phyloP scores from a whole-genome alignment of 2,888 invertebrate species.

The Congeria kusceri region DNA sequence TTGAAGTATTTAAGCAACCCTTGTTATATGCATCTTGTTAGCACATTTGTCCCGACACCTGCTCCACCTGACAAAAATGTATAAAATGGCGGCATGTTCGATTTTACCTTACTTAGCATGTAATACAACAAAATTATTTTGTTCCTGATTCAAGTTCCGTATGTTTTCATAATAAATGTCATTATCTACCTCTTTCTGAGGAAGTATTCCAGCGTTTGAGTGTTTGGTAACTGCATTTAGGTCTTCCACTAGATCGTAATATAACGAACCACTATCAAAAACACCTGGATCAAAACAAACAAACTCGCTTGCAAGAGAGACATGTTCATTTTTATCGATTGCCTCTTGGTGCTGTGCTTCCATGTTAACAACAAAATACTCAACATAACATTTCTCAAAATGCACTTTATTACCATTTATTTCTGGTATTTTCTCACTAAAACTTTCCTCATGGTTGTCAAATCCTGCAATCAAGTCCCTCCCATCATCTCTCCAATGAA shows the following conservation, averaged over 20 bases:
- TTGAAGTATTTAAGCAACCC: too few species aligned
- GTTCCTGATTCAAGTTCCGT: constrained; percentile 31
- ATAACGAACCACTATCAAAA: neutral
- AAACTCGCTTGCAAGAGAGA: constrained; percentile 10
- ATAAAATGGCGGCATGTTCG: constrained; percentile 17
- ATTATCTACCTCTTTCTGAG: constrained; percentile 16
- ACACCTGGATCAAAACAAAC: constrained; percentile 46
- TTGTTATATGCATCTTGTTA: constrained; percentile 19
- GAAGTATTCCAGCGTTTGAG: neutral
- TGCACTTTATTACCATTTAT: constrained; percentile 14
- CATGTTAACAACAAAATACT: neutral
- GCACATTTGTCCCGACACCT: constrained; percentile 45
- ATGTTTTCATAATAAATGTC: constrained; percentile 14
- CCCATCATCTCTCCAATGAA: constrained; percentile 74
- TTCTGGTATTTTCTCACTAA: constrained; percentile 5
- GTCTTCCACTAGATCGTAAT: constrained; percentile 46
- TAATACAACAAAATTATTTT: constrained; percentile 40
- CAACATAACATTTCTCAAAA: constrained; percentile 21
- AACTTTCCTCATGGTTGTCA: constrained; percentile 38
- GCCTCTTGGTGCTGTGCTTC: constrained; percentile 32
- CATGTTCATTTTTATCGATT: constrained; percentile 16
- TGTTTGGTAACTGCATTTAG: too few species aligned
- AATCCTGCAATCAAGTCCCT: constrained; percentile 26
- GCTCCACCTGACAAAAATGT: constrained; percentile 42
- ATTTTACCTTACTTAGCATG: constrained; percentile 26